Base-by-base conservation (phyloP, 2,888 invertebrate species). In the Spodoptera exigua region DNA sequence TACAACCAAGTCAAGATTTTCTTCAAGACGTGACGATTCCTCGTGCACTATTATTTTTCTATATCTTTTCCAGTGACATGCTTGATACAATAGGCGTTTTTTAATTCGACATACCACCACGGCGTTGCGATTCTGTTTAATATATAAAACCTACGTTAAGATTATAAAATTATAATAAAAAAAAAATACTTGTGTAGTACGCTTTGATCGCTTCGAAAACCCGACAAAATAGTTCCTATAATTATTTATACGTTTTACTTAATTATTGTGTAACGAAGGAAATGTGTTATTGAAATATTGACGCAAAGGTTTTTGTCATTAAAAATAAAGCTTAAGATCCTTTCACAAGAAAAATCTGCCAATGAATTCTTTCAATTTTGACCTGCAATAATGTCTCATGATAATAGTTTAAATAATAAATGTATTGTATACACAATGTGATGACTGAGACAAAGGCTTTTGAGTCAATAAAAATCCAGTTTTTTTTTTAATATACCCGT, bases 201-300 rank as follows among this genome's bases (percentile, higher is more conserved):
- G 88, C 88, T 86, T 86, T 79, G 86, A 82, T 90, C 90, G 90
- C 90, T 90, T 90, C 90, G 74, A 80, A 27, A 68, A 65, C 82
- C 81, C 49, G 48, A 74, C 41, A 53, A 65, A 57, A 89, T 88
- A 90, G 90, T 90, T 90, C 90, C 90, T 90, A 90, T 78, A 74
- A 76, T 72, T 56, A 76, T 77, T 70, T 74, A 68, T 56, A 70
- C 60, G 52, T 66, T 47, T 64, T 68, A 69, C 54, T 73, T 74
- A 73, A 65, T 69, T 70, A 57, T 60, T 47, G 52, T 70, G 63
- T 67, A 74, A 57, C 32, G 16, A 17, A 40, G 12, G 1, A n/a
- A 5, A 27, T 27, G 27, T 27, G 9, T 9, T 27, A 5, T 27
- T 9, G 1, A 7, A 7, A 5, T 10, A n/a, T 47, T 57, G 64